Evolutionary conservation across 1,140 invertebrate species (phyloP).

Genomic region (Frieseomelitta varia): DNA sequence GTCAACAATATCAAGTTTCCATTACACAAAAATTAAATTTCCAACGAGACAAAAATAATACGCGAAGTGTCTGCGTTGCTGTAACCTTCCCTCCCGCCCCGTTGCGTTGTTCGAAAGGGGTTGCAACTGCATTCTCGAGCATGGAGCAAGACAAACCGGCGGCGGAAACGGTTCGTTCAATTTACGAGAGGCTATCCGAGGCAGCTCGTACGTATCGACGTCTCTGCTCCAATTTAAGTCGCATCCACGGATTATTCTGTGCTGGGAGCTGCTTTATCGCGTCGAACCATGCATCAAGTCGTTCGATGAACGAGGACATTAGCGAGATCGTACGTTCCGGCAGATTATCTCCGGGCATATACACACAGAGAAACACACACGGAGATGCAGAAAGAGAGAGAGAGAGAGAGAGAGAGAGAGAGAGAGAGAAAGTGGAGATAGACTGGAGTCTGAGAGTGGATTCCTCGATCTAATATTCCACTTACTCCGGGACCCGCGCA

Average conservation of each 20-base stretch:
- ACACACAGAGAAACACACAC: not conserved
- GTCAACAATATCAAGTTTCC: too few species aligned
- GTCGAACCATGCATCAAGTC: slow-evolving; percentile 4
- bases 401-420: not conserved
- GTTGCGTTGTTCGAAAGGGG: too few species aligned
- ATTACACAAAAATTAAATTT: too few species aligned
- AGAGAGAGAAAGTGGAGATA: not conserved
- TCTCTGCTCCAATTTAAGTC: slow-evolving; percentile 42
- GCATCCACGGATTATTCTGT: slow-evolving; percentile 35
- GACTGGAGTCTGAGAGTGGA: not conserved
- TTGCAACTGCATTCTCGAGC: slow-evolving; percentile 34
- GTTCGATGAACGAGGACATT: slow-evolving; percentile 32
- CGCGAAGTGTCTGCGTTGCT: too few species aligned
- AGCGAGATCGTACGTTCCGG: slow-evolving; percentile 41
- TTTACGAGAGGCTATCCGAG: slow-evolving; percentile 51
- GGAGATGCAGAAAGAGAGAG: not conserved
- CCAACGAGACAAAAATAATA: too few species aligned
- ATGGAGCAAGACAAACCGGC: slow-evolving; percentile 13
- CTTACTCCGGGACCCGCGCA: not conserved
- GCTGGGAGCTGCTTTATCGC: slow-evolving; percentile 13
- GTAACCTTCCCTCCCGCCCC: too few species aligned
- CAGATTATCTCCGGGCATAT: slow-evolving; percentile 20
- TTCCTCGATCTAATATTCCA: slow-evolving; percentile 34
- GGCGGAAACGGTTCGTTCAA: slow-evolving; percentile 46
- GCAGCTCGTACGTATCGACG: slow-evolving; percentile 26